phyloP scores from a whole-genome alignment of 2,888 invertebrate genomes.

The Heliconius charithonia region DNA sequence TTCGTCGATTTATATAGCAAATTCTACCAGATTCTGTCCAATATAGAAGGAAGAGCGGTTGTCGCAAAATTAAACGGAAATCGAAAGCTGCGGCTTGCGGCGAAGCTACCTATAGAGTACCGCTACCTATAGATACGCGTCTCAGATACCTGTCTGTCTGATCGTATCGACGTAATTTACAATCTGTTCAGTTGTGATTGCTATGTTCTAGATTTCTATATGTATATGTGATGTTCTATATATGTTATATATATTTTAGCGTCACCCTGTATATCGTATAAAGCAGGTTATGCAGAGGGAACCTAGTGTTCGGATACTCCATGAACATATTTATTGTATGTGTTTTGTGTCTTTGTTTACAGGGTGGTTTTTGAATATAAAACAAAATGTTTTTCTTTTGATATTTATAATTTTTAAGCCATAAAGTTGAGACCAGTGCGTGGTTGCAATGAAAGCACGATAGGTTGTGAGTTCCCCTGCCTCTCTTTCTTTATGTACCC shows the following conservation, averaged over 20 bases:
- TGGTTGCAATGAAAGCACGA: too few species aligned
- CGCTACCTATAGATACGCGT: constrained; percentile 34
- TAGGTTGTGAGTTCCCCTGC: too few species aligned
- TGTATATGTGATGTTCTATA: background rate
- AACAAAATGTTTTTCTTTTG: background rate
- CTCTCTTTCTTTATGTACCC: too few species aligned
- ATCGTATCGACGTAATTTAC: constrained; percentile 36
- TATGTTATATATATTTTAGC: background rate
- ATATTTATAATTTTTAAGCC: background rate
- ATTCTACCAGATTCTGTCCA: constrained; percentile 24
- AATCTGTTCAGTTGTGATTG: constrained; percentile 27
- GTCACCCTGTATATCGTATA: too few species aligned
- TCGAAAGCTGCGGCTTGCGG: constrained; percentile 75
- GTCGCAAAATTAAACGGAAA: constrained; percentile 77
- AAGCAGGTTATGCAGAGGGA: too few species aligned
- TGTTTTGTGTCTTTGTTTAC: background rate
- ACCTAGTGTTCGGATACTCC: too few species aligned
- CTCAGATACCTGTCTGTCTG: constrained; percentile 41
- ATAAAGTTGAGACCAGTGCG: background rate
- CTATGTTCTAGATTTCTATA: constrained; percentile 11
- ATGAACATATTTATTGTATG: background rate
- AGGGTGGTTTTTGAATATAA: background rate
- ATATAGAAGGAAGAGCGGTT: constrained; percentile 52
- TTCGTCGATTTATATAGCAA: constrained; percentile 11
- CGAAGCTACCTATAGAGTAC: constrained; percentile 41